Evolutionary conservation across 2,888 invertebrate species (phyloP).

Genomic region (Nycteola revayana): DNA sequence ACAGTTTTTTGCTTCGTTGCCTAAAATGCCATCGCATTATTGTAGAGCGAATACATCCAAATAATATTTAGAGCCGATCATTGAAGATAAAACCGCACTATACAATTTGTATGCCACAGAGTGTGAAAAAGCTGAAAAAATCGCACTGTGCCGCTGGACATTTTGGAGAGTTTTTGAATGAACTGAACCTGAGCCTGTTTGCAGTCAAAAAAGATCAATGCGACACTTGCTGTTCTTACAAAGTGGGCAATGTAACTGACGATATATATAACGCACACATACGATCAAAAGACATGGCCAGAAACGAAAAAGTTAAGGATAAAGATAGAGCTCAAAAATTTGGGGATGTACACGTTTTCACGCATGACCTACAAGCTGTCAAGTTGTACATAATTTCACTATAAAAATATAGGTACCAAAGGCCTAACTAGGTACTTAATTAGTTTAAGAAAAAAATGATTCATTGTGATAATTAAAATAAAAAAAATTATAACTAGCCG

Average conservation of each 20-base stretch:
- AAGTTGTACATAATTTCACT: too few species aligned
- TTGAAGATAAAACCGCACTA: conserved; percentile 9
- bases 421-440: too few species aligned
- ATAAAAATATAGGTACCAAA: too few species aligned
- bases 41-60: conserved; percentile 21
- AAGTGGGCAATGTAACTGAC: conserved; percentile 26
- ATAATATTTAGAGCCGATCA: conserved; percentile 23
- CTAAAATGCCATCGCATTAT: conserved; percentile 31
- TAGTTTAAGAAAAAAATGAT: too few species aligned
- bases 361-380: conserved; percentile 27
- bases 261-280: conserved; percentile 21
- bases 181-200: too few species aligned
- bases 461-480: too few species aligned
- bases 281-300: conserved; percentile 22
- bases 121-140: conserved; percentile 14
- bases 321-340: conserved; percentile 18
- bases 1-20: conserved; percentile 13
- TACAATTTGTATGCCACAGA: conserved; percentile 18
- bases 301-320: conserved; percentile 27
- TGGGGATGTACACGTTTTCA: conserved; percentile 20
- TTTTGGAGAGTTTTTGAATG: conserved; percentile 22
- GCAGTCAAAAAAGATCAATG: conserved; percentile 28
- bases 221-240: conserved; percentile 15
- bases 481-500: too few species aligned
- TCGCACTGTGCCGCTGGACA: conserved; percentile 14